Conservation (phyloP, 1,140 invertebrate species). For the Carcinoscorpius rotundicauda region DNA sequence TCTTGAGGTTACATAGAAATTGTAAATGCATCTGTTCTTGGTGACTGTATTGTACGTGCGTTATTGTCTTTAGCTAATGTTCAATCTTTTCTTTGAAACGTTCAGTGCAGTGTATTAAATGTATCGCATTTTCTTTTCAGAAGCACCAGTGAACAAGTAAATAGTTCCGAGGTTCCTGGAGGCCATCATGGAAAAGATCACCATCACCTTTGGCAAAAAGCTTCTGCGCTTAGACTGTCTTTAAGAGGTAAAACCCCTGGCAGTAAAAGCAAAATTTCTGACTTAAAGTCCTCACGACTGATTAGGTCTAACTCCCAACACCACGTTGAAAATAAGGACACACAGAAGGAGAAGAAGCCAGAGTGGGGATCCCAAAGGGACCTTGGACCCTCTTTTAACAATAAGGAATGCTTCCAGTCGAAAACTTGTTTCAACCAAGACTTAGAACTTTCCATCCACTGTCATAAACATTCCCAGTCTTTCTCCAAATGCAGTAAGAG, state of each 20-base stretch:
- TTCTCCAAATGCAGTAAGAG: neutral
- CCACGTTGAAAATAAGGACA: neutral
- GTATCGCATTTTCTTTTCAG: no score
- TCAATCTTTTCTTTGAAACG: no score
- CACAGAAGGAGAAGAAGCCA: neutral
- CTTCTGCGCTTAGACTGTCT: neutral
- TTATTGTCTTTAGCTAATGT: no score
- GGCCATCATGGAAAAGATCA: no score
- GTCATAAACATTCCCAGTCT: neutral
- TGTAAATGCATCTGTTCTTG: no score
- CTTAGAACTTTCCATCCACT: neutral
- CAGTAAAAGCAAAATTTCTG: neutral
- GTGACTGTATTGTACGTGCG: no score
- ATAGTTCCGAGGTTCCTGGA: no score
- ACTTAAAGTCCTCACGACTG: no score
- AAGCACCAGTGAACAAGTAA: no score
- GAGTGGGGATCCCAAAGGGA: neutral
- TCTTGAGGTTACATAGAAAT: no score
- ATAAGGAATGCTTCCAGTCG: neutral
- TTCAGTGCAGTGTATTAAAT: no score
- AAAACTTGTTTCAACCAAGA: neutral
- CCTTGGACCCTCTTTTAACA: neutral
- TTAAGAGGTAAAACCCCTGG: neutral
- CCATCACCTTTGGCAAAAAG: neutral
- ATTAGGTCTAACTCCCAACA: neutral